Conservation (phyloP, 1,140 invertebrate species). For the Tetraneura akinire region DNA sequence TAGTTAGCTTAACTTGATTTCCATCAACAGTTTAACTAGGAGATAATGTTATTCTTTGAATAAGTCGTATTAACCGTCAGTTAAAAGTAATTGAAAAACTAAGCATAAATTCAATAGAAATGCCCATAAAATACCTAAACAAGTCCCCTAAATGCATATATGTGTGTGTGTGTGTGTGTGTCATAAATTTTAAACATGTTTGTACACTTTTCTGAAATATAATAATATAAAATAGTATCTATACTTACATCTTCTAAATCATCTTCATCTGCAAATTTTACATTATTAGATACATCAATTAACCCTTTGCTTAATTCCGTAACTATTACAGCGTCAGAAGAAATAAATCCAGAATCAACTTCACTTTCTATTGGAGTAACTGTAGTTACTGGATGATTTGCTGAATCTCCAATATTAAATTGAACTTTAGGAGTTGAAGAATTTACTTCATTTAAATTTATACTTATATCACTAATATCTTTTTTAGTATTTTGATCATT, state of each 20-base stretch:
- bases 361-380: constrained; percentile 54
- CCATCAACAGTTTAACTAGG: too few relatives aligned
- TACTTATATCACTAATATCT: constrained; percentile 17
- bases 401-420: constrained; percentile 48
- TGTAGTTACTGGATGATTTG: constrained; percentile 53
- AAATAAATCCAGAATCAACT: constrained; percentile 57
- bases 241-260: constrained; percentile 23
- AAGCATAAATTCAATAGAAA: too few relatives aligned
- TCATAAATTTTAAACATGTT: too few relatives aligned
- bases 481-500: not conserved
- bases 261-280: constrained; percentile 35
- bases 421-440: constrained; percentile 48
- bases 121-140: too few relatives aligned
- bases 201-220: too few relatives aligned
- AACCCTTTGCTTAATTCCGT: constrained; percentile 34
- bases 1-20: too few relatives aligned
- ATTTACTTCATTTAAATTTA: constrained; percentile 42
- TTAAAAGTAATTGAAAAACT: too few relatives aligned
- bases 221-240: too few relatives aligned
- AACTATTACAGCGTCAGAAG: constrained; percentile 54
- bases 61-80: too few relatives aligned
- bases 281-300: constrained; percentile 22
- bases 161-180: too few relatives aligned
- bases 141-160: too few relatives aligned
- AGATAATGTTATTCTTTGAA: too few relatives aligned